phyloP scores from a whole-genome alignment of 2,113 vertebrate genomes.

The Myodes glareolus region DNA sequence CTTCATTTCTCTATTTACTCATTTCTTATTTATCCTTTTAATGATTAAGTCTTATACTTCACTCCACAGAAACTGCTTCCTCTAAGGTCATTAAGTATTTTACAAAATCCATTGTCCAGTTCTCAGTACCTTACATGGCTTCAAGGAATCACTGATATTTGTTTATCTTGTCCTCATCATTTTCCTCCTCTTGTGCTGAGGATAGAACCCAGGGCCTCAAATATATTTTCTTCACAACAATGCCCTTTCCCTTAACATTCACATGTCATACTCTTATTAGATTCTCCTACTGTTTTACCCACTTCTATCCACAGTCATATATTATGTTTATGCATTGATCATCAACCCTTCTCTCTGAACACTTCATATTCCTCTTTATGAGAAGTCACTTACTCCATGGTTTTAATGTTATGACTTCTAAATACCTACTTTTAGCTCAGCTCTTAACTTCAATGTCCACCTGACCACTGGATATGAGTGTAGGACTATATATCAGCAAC shows the following conservation, averaged over 20 bases:
- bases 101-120: background rate
- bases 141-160: background rate
- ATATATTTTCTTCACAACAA: background rate
- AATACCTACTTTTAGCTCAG: constrained; percentile 17
- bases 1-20: constrained; percentile 37
- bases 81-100: background rate
- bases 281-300: background rate
- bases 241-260: background rate
- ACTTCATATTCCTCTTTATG: background rate
- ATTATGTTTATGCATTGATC: background rate
- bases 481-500: background rate
- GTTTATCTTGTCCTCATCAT: background rate
- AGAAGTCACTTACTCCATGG: background rate
- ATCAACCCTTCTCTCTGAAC: background rate
- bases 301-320: background rate
- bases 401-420: background rate
- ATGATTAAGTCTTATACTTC: background rate
- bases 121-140: background rate
- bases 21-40: background rate
- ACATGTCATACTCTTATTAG: background rate
- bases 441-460: background rate
- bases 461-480: background rate
- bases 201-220: background rate
- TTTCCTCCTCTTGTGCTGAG: background rate
- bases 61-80: background rate